These are phyloP conservation scores for Globodera rostochiensis DNA, from an alignment of 1,140 invertebrate species.

Conservation along the genomic window DNA sequence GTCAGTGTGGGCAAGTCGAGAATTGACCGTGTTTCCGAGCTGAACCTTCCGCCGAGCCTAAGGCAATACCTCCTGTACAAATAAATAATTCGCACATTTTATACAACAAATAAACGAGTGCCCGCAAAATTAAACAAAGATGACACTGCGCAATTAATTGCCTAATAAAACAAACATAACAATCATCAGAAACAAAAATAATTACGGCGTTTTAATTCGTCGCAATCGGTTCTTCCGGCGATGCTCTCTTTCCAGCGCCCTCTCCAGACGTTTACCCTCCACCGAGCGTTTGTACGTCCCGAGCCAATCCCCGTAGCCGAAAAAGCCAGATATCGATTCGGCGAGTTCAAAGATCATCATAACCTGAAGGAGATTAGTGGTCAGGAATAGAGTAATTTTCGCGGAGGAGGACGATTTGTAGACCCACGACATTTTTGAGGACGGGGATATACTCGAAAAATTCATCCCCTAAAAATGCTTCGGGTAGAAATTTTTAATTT, in stretches of 20 bases:
- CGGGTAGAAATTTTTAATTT: too few relatives aligned
- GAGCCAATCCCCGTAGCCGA: constrained; percentile 20
- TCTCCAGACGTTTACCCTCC: background rate
- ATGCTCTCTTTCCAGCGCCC: background rate
- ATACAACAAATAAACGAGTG: background rate
- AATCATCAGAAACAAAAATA: background rate
- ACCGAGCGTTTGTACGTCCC: constrained; percentile 12
- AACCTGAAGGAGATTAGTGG: background rate
- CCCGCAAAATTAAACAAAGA: background rate
- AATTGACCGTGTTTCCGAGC: constrained; percentile 46
- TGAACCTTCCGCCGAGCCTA: constrained; percentile 50
- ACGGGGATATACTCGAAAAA: too few relatives aligned
- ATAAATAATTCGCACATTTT: constrained; percentile 1
- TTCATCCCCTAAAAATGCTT: too few relatives aligned
- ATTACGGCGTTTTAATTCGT: background rate
- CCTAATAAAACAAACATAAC: background rate
- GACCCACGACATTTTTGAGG: too few relatives aligned
- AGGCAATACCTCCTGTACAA: constrained; percentile 53
- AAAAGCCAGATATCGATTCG: constrained; percentile 1
- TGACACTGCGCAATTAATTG: background rate
- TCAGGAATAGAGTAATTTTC: background rate
- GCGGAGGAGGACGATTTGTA: too few relatives aligned
- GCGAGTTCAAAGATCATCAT: constrained; percentile 9
- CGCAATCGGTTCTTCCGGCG: background rate
- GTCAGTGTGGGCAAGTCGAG: constrained; percentile 43